These are phyloP conservation scores for Rotaria sp. DNA, from an alignment of 2,888 invertebrate genomes.

Conservation along the genomic window DNA sequence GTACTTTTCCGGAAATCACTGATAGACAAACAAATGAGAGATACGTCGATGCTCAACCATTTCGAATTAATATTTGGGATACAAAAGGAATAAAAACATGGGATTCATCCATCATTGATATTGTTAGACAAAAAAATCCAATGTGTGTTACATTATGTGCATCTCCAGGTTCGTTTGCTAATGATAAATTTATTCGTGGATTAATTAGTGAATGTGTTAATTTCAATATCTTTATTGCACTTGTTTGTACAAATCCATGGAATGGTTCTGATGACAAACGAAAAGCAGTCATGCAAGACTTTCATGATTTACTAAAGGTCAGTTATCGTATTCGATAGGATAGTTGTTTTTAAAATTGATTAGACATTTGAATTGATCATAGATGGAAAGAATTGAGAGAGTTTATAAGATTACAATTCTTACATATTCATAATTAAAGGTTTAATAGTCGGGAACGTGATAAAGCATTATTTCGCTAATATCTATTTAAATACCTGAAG, in stretches of 20 bases:
- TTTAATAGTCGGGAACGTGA: no score
- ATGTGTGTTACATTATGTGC: neutral
- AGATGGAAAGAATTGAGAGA: no score
- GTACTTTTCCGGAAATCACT: neutral
- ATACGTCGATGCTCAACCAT: neutral
- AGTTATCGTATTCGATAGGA: no score
- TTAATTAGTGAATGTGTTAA: neutral
- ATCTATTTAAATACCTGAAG: no score
- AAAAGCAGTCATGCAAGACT: neutral
- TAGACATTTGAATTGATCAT: no score
- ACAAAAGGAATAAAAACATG: neutral
- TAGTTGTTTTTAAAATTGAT: no score
- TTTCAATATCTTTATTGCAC: neutral
- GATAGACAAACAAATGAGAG: neutral
- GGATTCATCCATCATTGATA: neutral
- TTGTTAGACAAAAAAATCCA: neutral
- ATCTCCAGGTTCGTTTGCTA: neutral
- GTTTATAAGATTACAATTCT: no score
- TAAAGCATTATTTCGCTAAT: no score
- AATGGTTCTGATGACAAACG: neutral
- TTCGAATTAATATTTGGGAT: slow-evolving; percentile 6
- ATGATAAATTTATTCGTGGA: neutral
- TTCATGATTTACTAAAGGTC: neutral
- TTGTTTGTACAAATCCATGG: neutral
- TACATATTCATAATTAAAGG: no score